A percentile compares a stretch with the other conserved stretches of the same genome.
Evolutionary conservation across 2,888 invertebrate genomes (phyloP).

Genomic region (Galerucella nymphaeae): DNA sequence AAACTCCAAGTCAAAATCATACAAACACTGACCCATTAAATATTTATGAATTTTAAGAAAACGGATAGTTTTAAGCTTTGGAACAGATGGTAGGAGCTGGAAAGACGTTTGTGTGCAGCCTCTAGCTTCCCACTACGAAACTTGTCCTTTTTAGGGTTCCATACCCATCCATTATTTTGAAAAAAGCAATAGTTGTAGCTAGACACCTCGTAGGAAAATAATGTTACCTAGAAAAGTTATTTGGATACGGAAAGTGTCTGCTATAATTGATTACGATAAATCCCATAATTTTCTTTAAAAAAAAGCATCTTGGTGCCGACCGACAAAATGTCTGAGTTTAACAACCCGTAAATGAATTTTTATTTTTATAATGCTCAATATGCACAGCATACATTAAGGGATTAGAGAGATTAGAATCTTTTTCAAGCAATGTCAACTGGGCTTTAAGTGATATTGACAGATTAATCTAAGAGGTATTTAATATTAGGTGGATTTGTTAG

Average conservation of each 20-base stretch:
- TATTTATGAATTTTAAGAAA: too few relatives aligned
- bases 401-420: constrained; percentile 37
- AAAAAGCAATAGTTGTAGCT: too few relatives aligned
- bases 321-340: constrained; percentile 27
- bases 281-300: constrained; percentile 11
- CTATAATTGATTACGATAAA: constrained; percentile 38
- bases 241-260: background rate
- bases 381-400: constrained; percentile 22
- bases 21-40: too few relatives aligned
- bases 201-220: too few relatives aligned
- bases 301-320: constrained; percentile 21
- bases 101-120: too few relatives aligned
- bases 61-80: too few relatives aligned
- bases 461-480: constrained; percentile 35
- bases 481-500: constrained; percentile 25
- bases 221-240: background rate
- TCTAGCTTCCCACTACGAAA: too few relatives aligned
- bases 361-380: constrained; percentile 26
- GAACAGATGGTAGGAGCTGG: too few relatives aligned
- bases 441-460: constrained; percentile 37
- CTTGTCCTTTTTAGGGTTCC: too few relatives aligned
- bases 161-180: too few relatives aligned
- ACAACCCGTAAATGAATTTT: constrained; percentile 35
- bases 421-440: constrained; percentile 29
- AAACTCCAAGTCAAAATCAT: background rate